Percentiles rank a stretch among this genome's conserved stretches.
Conservation (phyloP, 2,888 invertebrate genomes). For the Epicampocera succincta region DNA sequence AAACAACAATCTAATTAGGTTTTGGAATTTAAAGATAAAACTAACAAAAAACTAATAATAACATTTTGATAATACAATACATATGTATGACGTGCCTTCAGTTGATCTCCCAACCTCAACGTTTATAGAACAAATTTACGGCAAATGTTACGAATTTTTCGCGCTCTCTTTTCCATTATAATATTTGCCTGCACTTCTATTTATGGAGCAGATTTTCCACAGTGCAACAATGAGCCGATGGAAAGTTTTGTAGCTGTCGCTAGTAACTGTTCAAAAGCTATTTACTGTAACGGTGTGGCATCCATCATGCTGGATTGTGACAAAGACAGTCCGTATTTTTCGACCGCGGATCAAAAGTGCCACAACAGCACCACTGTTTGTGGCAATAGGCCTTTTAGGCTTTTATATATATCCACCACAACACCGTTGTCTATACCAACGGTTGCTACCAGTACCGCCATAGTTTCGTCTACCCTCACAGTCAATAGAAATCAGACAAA, state of each 20-base stretch:
- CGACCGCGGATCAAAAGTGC: constrained; percentile 19
- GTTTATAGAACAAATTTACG: neutral
- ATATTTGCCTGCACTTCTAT: neutral
- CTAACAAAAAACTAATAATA: neutral
- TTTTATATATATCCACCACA: neutral
- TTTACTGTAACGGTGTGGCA: constrained; percentile 31
- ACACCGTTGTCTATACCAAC: neutral
- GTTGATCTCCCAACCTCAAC: constrained; percentile 22
- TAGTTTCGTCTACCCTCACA: neutral
- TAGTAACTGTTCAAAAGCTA: constrained; percentile 23
- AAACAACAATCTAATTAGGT: too few species aligned
- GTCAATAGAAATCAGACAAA: neutral
- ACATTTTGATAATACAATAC: neutral
- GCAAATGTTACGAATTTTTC: constrained; percentile 1
- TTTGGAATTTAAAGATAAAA: constrained; percentile 22
- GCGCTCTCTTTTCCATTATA: neutral
- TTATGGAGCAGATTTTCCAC: neutral
- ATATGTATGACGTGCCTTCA: neutral
- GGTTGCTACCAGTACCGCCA: neutral
- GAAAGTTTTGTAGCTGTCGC: constrained; percentile 22
- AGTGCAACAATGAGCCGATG: neutral
- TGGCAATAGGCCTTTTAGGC: constrained; percentile 4
- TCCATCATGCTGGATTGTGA: constrained; percentile 34
- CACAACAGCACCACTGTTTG: constrained; percentile 4
- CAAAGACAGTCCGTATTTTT: constrained; percentile 13